A percentile compares a stretch with the other conserved stretches of the same genome.
These are phyloP conservation scores for Scomber japonicus DNA, from an alignment of 2,113 vertebrate genomes.

Conservation along the genomic window DNA sequence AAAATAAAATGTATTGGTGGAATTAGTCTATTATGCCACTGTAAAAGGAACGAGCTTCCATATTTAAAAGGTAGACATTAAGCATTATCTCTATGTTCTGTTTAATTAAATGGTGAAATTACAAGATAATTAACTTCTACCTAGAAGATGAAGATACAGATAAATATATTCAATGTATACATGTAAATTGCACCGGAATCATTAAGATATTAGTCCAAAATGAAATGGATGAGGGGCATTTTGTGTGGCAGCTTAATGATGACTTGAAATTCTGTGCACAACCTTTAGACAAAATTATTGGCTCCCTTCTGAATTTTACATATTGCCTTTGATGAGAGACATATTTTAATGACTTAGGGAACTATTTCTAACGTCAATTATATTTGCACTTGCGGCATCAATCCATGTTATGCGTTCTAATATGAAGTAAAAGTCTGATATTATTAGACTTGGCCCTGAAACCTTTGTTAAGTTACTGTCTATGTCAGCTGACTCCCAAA, in stretches of 20 bases:
- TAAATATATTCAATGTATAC: not conserved
- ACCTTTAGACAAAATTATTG: not conserved
- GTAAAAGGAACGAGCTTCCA: not conserved
- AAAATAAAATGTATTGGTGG: constrained; percentile 25
- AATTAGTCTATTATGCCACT: constrained; percentile 22
- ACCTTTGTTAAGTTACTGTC: constrained; percentile 40
- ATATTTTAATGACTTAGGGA: not conserved
- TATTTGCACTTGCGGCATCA: not conserved
- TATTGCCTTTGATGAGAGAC: not conserved
- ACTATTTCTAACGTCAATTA: constrained; percentile 2
- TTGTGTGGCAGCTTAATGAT: not conserved
- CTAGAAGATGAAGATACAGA: not conserved
- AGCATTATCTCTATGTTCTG: not conserved
- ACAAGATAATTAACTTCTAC: not conserved
- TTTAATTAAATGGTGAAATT: constrained; percentile 5
- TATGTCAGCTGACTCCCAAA: constrained; percentile 45
- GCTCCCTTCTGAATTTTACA: not conserved
- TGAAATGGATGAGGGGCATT: not conserved
- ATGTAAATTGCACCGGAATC: no score
- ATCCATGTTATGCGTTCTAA: constrained; percentile 6
- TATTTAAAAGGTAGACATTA: not conserved
- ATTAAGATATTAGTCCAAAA: not conserved
- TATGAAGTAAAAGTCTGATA: not conserved
- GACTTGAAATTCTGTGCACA: not conserved
- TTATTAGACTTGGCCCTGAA: constrained; percentile 43